A percentile compares a stretch with the other conserved stretches of the same genome.
These are phyloP conservation scores for Lobophora halterata DNA, from an alignment of 2,888 invertebrate genomes.

Conservation along the genomic window DNA sequence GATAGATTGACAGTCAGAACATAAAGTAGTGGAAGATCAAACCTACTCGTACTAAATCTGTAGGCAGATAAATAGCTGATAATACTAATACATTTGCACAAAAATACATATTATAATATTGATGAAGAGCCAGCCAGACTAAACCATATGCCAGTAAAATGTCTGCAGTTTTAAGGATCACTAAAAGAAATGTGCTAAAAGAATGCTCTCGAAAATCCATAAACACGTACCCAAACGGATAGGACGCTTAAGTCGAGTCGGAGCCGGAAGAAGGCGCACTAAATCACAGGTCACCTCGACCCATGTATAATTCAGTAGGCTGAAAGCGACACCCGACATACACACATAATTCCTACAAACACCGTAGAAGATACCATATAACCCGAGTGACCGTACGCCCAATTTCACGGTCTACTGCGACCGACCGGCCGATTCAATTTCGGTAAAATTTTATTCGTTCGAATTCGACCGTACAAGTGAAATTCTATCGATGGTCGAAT, in stretches of 20 bases:
- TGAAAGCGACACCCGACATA: constrained; percentile 61
- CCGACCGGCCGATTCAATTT: constrained; percentile 75
- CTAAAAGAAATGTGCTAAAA: constrained; percentile 36
- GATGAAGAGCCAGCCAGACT: too few species aligned
- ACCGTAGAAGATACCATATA: constrained; percentile 61
- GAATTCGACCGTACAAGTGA: constrained; percentile 66
- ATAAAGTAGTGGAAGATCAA: constrained; percentile 3
- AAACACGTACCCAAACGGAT: constrained; percentile 41
- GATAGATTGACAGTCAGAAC: too few species aligned
- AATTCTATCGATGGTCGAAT: constrained; percentile 65
- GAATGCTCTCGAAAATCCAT: constrained; percentile 50
- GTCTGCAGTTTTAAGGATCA: too few species aligned
- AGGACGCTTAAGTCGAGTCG: constrained; percentile 57
- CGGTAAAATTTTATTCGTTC: constrained; percentile 75
- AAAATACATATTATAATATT: too few species aligned
- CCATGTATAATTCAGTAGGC: constrained; percentile 74
- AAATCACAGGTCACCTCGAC: constrained; percentile 67
- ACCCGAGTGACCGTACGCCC: constrained; percentile 61
- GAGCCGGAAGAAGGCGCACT: constrained; percentile 54
- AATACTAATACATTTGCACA: too few species aligned
- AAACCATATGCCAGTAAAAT: too few species aligned
- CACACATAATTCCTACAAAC: constrained; percentile 60
- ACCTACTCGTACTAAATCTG: too few species aligned
- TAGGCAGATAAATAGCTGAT: too few species aligned
- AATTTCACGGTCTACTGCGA: constrained; percentile 75